Conservation (phyloP, 2,113 vertebrate genomes). For the Nibea albiflora region DNA sequence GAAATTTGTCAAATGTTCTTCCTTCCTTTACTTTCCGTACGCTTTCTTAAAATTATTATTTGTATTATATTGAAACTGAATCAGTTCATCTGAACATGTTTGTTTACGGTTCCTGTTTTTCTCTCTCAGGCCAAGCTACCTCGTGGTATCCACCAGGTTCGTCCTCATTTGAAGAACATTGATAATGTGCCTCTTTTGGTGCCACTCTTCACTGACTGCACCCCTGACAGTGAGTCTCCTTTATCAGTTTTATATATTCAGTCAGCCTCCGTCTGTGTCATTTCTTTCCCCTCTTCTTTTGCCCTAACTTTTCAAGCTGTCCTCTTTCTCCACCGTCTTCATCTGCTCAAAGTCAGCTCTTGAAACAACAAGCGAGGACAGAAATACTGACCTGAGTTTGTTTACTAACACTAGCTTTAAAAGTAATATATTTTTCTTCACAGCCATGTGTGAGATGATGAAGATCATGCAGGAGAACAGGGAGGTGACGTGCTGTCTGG, state of each 20-base stretch:
- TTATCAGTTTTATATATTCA: background rate
- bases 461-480: conserved; percentile 99
- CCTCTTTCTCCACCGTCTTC: background rate
- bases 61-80: background rate
- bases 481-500: conserved; percentile 97
- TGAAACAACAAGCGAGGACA: background rate
- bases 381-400: background rate
- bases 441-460: conserved; percentile 99
- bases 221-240: conserved; percentile 92
- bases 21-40: background rate
- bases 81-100: background rate
- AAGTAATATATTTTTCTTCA: background rate
- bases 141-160: conserved; percentile 97
- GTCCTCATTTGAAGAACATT: conserved; percentile 97
- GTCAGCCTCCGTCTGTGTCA: background rate
- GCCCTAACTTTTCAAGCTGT: background rate
- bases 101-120: background rate
- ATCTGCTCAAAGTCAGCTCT: background rate
- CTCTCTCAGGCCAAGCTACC: conserved; percentile 93
- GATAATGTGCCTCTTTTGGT: conserved; percentile 98
- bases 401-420: background rate
- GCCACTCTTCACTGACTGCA: conserved; percentile 98
- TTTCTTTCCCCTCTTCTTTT: background rate
- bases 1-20: background rate
- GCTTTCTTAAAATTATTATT: background rate